A percentile compares a stretch with the other conserved stretches of the same genome.
These are phyloP conservation scores for Napeogenes sylphis DNA, from an alignment of 2,888 invertebrate species.

Conservation along the genomic window DNA sequence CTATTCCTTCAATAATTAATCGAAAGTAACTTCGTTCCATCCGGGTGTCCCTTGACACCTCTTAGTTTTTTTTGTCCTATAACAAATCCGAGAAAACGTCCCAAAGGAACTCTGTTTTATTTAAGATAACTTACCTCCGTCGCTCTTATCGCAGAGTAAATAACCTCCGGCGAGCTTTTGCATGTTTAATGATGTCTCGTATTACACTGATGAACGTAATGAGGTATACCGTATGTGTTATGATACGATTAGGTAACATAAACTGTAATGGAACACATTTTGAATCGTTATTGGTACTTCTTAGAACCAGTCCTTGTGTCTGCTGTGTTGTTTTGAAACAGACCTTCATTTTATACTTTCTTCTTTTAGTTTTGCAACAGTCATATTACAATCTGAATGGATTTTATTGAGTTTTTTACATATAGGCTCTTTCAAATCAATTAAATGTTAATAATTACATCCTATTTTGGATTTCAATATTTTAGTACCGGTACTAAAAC, in stretches of 20 bases:
- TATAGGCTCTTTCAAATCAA: too few species aligned
- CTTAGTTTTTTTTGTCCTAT: constrained; percentile 18
- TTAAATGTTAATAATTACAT: too few species aligned
- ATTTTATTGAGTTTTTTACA: too few species aligned
- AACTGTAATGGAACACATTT: not conserved
- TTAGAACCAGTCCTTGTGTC: not conserved
- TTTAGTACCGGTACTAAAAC: too few species aligned
- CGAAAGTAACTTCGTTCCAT: too few species aligned
- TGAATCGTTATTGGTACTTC: constrained; percentile 2
- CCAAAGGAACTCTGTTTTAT: constrained; percentile 37
- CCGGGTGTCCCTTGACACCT: too few species aligned
- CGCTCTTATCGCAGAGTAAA: constrained; percentile 41
- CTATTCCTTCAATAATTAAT: too few species aligned
- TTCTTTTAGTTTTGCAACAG: too few species aligned
- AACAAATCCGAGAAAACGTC: constrained; percentile 15
- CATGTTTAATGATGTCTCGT: constrained; percentile 43
- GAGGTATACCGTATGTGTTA: constrained; percentile 8
- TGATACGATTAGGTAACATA: constrained; percentile 4
- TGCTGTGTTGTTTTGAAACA: too few species aligned
- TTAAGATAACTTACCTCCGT: constrained; percentile 51
- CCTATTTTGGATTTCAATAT: too few species aligned
- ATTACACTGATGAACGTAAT: constrained; percentile 27
- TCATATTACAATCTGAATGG: too few species aligned
- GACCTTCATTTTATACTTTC: too few species aligned
- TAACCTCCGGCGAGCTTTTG: constrained; percentile 39